Percentiles rank a stretch among this genome's conserved stretches.
phyloP scores from a whole-genome alignment of 2,888 invertebrate genomes.

The Ptychoptera contaminata region DNA sequence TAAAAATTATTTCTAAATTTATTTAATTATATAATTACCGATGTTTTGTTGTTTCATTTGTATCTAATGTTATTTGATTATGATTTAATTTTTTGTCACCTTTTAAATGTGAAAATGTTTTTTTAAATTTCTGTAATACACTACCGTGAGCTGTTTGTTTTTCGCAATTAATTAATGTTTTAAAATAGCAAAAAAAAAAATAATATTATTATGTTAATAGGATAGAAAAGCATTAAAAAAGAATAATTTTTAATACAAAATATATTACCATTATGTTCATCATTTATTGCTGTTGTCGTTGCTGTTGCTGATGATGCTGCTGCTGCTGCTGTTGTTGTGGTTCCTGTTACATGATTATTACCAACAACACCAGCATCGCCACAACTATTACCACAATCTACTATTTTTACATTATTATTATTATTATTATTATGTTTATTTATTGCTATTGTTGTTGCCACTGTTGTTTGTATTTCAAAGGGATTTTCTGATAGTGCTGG shows the following conservation, averaged over 20 bases:
- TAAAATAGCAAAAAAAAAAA: background rate
- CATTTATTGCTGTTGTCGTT: too few species aligned
- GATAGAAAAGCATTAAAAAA: background rate
- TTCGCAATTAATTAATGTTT: too few species aligned
- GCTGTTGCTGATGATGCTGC: conserved; percentile 1
- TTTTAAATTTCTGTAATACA: conserved; percentile 53
- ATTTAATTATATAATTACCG: background rate
- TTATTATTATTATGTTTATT: too few species aligned
- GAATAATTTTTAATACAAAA: background rate
- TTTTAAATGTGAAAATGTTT: conserved; percentile 42
- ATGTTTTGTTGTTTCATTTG: conserved; percentile 2
- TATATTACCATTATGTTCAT: too few species aligned
- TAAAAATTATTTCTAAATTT: background rate
- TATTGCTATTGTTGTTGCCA: conserved; percentile 3
- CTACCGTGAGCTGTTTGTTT: conserved; percentile 29
- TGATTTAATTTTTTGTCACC: conserved; percentile 12
- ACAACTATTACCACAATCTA: too few species aligned
- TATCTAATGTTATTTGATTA: conserved; percentile 9
- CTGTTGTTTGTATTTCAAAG: conserved; percentile 10
- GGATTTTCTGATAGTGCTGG: conserved; percentile 24
- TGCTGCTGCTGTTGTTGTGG: conserved; percentile 4
- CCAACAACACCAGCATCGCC: background rate
- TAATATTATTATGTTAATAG: background rate
- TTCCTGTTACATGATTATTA: background rate
- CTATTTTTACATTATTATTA: too few species aligned